Conservation (phyloP, 2,113 vertebrate species). For the Lutjanus erythropterus region DNA sequence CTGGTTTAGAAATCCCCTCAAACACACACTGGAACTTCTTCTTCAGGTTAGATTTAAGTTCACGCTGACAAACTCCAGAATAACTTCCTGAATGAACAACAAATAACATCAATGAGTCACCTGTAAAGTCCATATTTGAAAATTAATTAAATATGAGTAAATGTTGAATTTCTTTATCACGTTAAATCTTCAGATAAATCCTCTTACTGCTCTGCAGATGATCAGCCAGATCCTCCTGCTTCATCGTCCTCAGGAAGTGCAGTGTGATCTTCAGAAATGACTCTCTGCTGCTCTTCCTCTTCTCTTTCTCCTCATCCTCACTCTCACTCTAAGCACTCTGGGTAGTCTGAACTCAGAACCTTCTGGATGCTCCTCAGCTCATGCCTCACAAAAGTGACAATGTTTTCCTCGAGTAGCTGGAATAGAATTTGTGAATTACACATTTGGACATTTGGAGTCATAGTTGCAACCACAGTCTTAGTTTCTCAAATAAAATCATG, state of each 20-base stretch:
- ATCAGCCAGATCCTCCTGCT: constrained; percentile 8
- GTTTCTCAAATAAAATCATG: no score
- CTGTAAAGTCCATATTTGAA: no score
- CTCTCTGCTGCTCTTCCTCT: constrained; percentile 15
- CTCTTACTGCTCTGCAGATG: constrained; percentile 12
- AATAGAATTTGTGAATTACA: background rate
- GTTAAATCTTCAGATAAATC: background rate
- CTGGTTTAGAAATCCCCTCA: constrained; percentile 21
- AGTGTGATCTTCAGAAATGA: constrained; percentile 19
- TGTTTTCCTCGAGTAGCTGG: background rate
- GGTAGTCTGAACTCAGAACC: constrained; percentile 7
- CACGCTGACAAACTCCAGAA: background rate
- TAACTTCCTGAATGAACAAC: background rate
- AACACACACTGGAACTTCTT: constrained; percentile 13
- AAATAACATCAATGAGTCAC: background rate
- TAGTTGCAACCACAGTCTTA: no score
- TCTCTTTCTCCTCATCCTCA: background rate
- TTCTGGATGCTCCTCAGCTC: constrained; percentile 10
- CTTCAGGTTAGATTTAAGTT: background rate
- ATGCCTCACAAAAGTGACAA: background rate
- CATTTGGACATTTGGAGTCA: no score
- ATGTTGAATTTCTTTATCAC: background rate
- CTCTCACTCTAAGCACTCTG: background rate
- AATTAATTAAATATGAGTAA: background rate
- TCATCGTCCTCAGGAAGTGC: constrained; percentile 8